Percentiles rank a stretch among this genome's conserved stretches.
These are phyloP conservation scores for Rynchops niger DNA, from an alignment of 2,113 vertebrate genomes.

Conservation along the genomic window DNA sequence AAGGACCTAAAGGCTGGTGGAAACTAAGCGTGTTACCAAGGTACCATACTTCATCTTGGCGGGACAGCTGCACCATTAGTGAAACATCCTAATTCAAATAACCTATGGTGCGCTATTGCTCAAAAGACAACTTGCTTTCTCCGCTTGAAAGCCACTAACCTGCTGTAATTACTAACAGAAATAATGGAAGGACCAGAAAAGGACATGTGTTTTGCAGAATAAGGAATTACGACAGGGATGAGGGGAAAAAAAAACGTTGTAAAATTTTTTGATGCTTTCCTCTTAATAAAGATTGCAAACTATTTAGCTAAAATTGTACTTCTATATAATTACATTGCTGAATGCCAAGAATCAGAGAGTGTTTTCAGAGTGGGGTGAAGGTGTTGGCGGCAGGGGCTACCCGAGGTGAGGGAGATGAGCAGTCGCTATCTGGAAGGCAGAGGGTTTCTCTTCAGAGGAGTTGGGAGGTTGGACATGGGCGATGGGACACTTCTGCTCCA, in stretches of 20 bases:
- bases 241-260: not conserved
- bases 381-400: not conserved
- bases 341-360: not conserved
- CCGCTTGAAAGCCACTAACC: not conserved
- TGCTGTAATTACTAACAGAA: not conserved
- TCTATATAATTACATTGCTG: not conserved
- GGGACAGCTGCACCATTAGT: slow-evolving; percentile 25
- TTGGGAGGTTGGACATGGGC: not conserved
- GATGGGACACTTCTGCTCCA: not conserved
- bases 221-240: not conserved
- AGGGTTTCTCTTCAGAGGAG: not conserved
- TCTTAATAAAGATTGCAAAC: not conserved
- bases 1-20: not conserved
- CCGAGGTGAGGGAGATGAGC: not conserved
- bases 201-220: not conserved
- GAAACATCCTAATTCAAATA: slow-evolving; percentile 1
- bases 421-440: not conserved
- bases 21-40: slow-evolving; percentile 40
- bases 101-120: not conserved
- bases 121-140: not conserved
- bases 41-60: slow-evolving; percentile 35
- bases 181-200: not conserved
- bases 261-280: not conserved
- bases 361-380: not conserved
- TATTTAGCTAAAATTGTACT: not conserved